A percentile compares a stretch with the other conserved stretches of the same genome.
Evolutionary conservation across 1,140 invertebrate genomes (phyloP).

Genomic region (Ericerus pela): DNA sequence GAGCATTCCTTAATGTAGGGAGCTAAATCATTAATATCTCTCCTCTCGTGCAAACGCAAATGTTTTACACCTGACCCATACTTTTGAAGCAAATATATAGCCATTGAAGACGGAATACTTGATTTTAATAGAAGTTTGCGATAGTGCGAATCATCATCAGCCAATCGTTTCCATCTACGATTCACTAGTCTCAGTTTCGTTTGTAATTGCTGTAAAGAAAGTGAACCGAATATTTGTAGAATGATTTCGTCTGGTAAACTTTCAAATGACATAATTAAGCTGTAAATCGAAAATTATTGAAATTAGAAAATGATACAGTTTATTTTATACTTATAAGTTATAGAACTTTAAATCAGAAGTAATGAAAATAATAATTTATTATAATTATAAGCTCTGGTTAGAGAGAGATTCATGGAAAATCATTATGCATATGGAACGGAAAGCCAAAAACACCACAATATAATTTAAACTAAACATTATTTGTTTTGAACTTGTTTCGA

Average conservation of each 20-base stretch:
- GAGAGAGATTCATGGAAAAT: no score
- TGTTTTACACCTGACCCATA: neutral
- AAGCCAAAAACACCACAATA: no score
- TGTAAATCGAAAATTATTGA: no score
- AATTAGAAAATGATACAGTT: no score
- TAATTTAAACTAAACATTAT: no score
- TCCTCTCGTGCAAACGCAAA: neutral
- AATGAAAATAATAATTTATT: no score
- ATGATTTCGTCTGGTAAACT: constrained; percentile 1
- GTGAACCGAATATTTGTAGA: neutral
- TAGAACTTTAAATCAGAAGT: no score
- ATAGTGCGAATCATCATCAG: neutral
- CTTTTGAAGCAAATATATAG: neutral
- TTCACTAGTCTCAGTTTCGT: neutral
- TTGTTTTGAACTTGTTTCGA: no score
- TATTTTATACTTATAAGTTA: no score
- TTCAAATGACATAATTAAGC: no score
- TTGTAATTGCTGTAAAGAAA: neutral
- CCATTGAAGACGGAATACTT: neutral
- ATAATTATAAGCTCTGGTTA: no score
- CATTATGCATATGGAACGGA: no score
- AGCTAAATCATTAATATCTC: neutral
- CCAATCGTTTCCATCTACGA: neutral
- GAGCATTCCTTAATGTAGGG: neutral
- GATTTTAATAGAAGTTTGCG: neutral